Base-by-base conservation (phyloP, 2,888 invertebrate genomes). In the Aquatica leii region DNA sequence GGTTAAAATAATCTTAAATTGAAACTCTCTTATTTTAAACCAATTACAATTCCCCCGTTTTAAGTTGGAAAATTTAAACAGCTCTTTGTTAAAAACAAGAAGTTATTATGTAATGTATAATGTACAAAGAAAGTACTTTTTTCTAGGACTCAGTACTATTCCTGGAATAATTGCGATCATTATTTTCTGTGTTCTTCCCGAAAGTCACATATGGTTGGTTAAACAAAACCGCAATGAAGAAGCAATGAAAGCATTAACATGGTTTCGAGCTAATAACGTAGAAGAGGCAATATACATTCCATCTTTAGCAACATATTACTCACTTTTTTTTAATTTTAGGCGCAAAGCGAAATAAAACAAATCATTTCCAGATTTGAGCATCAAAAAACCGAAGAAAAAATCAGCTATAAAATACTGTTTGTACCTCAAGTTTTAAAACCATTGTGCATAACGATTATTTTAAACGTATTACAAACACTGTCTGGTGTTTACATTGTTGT, bases 401-500 rank as follows among this genome's bases (percentile, higher is more conserved):
- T 82, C 6, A 86, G 68, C 1, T 75, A n/a, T n/a, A n/a, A 49
- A 5, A 72, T 71, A 21, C 69, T 90, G 71, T 81, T 88, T 21
- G 82, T 87, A 54, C 84, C 87, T 0, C 86, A 87, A 14, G 88
- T 90, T 0, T 77, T 90, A 6, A 92, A 92, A 73, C 92, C 92
- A 0, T 82, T 92, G 57, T 78, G 89, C 11, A 88, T 92, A 48
- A 89, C 91, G 73, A 89, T 90, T 73, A 82, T 87, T 0, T 92
- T 92, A 81, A 90, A 90, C 76, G 79, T 90, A 69, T 83, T 92
- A 66, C 91, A 92, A 78, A 88, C 90, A 69, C 81, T 90, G 37
- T 90, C 91, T 2, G 92, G 92, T 50, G 91, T 91, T 12, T 92
- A 90, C 74, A 84, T 92, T n/a, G 86, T 92, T 61, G 90, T 92